phyloP scores from a whole-genome alignment of 2,797 vertebrate genomes.

The Acomys russatus region DNA sequence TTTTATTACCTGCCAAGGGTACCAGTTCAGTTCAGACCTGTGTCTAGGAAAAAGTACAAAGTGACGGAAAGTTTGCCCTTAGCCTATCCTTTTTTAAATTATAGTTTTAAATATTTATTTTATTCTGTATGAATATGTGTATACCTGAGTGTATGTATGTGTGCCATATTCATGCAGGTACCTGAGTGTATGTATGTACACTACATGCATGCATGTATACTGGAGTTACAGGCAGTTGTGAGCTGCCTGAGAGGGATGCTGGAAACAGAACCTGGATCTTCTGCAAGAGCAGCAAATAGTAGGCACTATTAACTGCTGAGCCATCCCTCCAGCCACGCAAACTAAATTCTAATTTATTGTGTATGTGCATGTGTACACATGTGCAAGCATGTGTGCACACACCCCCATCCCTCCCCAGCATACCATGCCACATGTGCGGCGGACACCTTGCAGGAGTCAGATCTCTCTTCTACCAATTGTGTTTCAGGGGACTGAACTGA shows the following conservation, averaged over 20 bases:
- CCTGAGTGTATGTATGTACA: not conserved
- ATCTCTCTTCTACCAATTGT: not conserved
- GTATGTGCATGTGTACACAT: not conserved
- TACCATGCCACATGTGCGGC: not conserved
- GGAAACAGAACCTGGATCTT: not conserved
- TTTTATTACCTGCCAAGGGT: not conserved
- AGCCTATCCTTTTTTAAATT: not conserved
- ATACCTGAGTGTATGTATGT: not conserved
- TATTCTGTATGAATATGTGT: not conserved
- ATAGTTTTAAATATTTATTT: not conserved
- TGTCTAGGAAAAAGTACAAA: not conserved
- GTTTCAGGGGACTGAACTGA: not conserved
- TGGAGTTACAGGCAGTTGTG: not conserved
- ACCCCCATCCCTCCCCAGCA: not conserved
- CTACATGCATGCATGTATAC: not conserved
- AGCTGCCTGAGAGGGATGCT: not conserved
- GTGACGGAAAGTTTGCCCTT: not conserved
- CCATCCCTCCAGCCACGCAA: not conserved
- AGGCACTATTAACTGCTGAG: not conserved
- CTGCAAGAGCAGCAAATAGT: not conserved
- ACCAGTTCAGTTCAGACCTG: not conserved
- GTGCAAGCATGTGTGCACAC: not conserved
- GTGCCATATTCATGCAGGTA: too few relatives aligned
- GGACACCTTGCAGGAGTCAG: not conserved
- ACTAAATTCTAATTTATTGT: not conserved